Conservation (phyloP, 1,140 invertebrate genomes). For the Andricus grossulariae region DNA sequence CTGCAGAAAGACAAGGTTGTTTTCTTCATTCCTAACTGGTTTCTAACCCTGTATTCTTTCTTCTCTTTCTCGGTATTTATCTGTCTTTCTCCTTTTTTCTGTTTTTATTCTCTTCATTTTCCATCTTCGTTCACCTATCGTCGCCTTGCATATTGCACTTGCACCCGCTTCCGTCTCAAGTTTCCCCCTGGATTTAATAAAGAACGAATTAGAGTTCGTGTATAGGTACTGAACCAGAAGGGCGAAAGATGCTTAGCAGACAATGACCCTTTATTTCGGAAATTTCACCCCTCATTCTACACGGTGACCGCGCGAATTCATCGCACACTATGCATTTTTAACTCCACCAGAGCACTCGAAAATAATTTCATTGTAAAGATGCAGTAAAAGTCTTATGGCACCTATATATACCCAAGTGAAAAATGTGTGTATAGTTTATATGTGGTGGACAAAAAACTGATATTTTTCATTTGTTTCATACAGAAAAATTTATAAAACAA, state of each 20-base stretch:
- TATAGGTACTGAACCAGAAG: conserved; percentile 54
- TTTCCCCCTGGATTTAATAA: conserved; percentile 61
- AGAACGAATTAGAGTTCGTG: conserved; percentile 56
- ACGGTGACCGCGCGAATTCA: conserved; percentile 17
- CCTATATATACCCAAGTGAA: too few species aligned
- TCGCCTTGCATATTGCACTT: conserved; percentile 58
- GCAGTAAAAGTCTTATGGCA: background rate
- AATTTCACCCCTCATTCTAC: conserved; percentile 41
- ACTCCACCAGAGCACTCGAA: too few species aligned
- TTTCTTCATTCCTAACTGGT: too few species aligned
- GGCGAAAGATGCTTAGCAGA: conserved; percentile 62
- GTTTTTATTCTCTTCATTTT: conserved; percentile 47
- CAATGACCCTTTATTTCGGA: conserved; percentile 54
- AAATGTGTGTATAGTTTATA: too few species aligned
- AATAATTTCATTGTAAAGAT: too few species aligned
- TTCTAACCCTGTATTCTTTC: conserved; percentile 34
- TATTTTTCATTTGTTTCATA: too few species aligned
- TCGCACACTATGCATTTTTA: background rate
- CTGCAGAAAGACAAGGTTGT: conserved; percentile 26
- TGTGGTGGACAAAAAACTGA: too few species aligned
- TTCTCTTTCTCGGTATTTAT: conserved; percentile 21
- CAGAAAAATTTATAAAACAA: too few species aligned
- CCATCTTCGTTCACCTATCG: conserved; percentile 48
- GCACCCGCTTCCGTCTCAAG: conserved; percentile 69
- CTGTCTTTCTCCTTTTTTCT: conserved; percentile 37